Conservation (phyloP, 92 coral and sea anemone genomes). For the Anthopleura xanthogrammica region DNA sequence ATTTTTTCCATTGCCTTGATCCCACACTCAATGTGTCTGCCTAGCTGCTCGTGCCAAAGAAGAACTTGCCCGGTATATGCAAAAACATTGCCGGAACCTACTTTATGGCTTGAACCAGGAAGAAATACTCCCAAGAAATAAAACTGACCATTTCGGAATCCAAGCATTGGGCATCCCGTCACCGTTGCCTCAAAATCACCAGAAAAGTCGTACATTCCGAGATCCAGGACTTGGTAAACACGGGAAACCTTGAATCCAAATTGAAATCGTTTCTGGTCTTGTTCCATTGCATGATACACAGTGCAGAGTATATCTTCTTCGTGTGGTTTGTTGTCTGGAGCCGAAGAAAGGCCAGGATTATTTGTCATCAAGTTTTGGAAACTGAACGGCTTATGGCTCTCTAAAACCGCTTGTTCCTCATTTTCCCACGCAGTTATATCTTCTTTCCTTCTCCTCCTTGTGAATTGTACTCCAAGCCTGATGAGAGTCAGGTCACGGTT, state of each 20-base stretch:
- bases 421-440: constrained; percentile 75
- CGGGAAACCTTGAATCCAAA: constrained; percentile 53
- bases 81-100: constrained; percentile 7
- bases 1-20: constrained; percentile 54
- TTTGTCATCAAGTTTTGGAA: constrained; percentile 42
- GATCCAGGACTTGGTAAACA: constrained; percentile 53
- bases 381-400: constrained; percentile 53
- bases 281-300: constrained; percentile 55
- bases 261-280: constrained; percentile 49
- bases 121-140: constrained; percentile 64
- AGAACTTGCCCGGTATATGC: constrained; percentile 49
- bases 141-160: constrained; percentile 47
- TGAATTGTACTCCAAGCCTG: constrained; percentile 76
- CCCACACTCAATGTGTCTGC: constrained; percentile 57
- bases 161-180: constrained; percentile 78
- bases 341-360: constrained; percentile 25
- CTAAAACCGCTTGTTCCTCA: constrained; percentile 67
- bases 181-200: constrained; percentile 57
- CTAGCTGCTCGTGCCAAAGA: constrained; percentile 58
- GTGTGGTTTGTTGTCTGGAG: constrained; percentile 29
- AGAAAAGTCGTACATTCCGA: constrained; percentile 51
- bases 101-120: constrained; percentile 60
- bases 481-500: constrained; percentile 75
- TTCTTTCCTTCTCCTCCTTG: constrained; percentile 49
- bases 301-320: constrained; percentile 53